Conservation (phyloP, 2,888 invertebrate species). For the Opisthograptis luteolata region DNA sequence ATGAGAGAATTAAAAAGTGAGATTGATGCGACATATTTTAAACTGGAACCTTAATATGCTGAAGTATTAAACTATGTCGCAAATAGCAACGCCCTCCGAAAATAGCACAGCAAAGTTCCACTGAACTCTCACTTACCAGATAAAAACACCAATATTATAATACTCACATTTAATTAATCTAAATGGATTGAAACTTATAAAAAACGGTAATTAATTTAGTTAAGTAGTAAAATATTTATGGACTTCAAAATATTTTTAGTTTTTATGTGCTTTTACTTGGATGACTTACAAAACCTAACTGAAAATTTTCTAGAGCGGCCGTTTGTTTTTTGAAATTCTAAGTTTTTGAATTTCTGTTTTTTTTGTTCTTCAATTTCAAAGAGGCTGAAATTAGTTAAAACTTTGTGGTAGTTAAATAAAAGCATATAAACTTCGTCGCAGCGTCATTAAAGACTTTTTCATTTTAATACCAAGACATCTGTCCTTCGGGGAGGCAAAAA, state of each 20-base stretch:
- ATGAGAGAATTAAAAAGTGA: too few species aligned
- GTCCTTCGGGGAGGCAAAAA: too few species aligned
- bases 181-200: constrained; percentile 9
- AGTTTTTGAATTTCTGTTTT: constrained; percentile 10
- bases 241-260: constrained; percentile 25
- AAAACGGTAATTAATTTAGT: constrained; percentile 12
- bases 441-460: not conserved
- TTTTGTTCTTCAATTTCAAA: constrained; percentile 8
- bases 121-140: not conserved
- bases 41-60: too few species aligned
- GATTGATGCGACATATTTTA: too few species aligned
- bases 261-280: constrained; percentile 26
- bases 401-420: not conserved
- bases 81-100: too few species aligned
- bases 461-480: too few species aligned
- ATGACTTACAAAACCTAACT: constrained; percentile 25
- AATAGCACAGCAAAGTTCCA: too few species aligned
- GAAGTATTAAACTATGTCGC: too few species aligned
- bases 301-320: constrained; percentile 4
- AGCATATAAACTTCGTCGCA: not conserved
- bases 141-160: not conserved
- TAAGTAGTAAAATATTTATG: constrained; percentile 16
- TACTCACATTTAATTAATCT: constrained; percentile 20
- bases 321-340: constrained; percentile 8
- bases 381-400: not conserved